Conservation (phyloP, 1,140 invertebrate genomes). For the Apocrypta bakeri region DNA sequence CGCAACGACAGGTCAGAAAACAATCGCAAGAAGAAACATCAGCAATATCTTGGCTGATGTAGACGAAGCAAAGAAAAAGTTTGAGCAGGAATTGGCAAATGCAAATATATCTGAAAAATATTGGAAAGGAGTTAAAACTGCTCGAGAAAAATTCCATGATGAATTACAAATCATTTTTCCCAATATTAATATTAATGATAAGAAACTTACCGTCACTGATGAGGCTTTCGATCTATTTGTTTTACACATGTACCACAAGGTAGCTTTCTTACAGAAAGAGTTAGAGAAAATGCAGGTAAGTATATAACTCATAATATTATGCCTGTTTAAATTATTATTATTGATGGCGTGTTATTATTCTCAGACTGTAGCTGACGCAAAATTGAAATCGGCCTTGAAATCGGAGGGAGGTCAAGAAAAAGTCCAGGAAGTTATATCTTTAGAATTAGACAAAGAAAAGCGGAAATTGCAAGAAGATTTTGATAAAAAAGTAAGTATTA, state of each 20-base stretch:
- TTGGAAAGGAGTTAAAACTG: conserved; percentile 81
- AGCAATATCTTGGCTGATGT: conserved; percentile 79
- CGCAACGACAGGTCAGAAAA: conserved; percentile 71
- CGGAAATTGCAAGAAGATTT: conserved; percentile 63
- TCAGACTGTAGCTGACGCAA: conserved; percentile 79
- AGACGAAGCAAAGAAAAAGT: conserved; percentile 75
- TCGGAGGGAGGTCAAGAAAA: conserved; percentile 70
- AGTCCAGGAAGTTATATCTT: conserved; percentile 60
- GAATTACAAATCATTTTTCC: conserved; percentile 85
- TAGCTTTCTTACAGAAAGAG: conserved; percentile 82
- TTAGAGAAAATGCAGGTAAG: conserved; percentile 77
- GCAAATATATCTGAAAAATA: conserved; percentile 80
- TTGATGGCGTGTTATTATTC: conserved; percentile 55
- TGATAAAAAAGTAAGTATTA: conserved; percentile 63
- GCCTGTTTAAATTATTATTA: conserved; percentile 9
- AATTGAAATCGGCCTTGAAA: conserved; percentile 79
- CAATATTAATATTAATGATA: conserved; percentile 79
- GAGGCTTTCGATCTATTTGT: conserved; percentile 83
- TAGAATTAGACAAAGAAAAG: conserved; percentile 66
- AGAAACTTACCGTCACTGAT: conserved; percentile 78
- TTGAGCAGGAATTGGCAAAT: conserved; percentile 75
- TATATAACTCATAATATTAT: conserved; percentile 30
- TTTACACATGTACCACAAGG: conserved; percentile 80
- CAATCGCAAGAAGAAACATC: conserved; percentile 76
- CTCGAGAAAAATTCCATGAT: conserved; percentile 81